Evolutionary conservation across 2,888 invertebrate species (phyloP), one percentile per base, ranked within the genome.

Genomic region (Julus scanicus): DNA sequence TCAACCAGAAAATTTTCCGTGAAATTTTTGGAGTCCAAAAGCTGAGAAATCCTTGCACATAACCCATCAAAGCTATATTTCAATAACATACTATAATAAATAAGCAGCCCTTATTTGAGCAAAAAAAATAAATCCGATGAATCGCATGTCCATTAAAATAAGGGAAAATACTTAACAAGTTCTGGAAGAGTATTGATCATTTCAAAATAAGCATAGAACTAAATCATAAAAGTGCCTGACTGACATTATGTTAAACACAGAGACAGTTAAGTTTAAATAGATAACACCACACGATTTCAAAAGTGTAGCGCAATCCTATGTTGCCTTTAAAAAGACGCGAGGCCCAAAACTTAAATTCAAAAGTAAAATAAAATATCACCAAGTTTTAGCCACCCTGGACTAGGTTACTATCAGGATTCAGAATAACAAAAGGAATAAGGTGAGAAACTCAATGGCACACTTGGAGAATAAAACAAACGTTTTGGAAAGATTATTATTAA

Each of bases 181-280:
- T 20, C 20, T 63, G 20, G 63, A 63, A 63, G 63, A 20, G 63
- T 63, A 63, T 20, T 63, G 63, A 63, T 20, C 63, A 63, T 9
- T 1, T 20, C 63, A 63, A 63, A 63, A 63, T 4, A 63, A 20
- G 63, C 63, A 15, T n/a, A 20, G 8, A 63, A 63, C 63, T 63
- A 63, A 63, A 63, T 63, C 17, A 63, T 63, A 63, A 63, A 63
- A 63, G 63, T 63, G 63, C 63, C 63, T 63, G 63, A 63, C 63
- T 63, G 63, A 63, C 63, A 63, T 63, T 44, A 63, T 63, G 63
- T 63, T 63, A 20, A 63, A 63, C 63, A 63, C 63, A 63, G 63
- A 63, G 63, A 63, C 63, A 63, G 63, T 63, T 63, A 63, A 63
- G 63, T 63, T 63, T 63, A 63, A 63, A 63, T 20, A 63, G 63